phyloP scores from a whole-genome alignment of 37 sponge, comb jelly and placozoan species.

The Tethya wilhelma region DNA sequence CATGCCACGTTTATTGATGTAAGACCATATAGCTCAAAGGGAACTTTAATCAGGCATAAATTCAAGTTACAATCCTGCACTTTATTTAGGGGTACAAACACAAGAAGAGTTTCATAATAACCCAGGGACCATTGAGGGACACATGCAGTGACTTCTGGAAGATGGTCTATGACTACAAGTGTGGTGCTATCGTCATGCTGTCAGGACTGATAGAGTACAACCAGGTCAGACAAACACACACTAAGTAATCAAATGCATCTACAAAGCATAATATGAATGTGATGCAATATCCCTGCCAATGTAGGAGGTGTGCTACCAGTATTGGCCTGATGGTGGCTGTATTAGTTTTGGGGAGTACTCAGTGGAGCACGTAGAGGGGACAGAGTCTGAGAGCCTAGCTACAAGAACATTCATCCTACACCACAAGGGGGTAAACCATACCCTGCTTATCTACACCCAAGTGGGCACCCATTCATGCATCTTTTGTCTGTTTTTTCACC shows the following conservation, averaged over 20 bases:
- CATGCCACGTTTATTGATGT: conserved; percentile 58
- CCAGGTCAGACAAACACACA: neutral
- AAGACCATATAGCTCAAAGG: conserved; percentile 3
- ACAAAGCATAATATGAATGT: neutral
- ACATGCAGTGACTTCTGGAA: conserved; percentile 57
- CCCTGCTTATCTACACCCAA: neutral
- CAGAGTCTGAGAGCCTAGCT: neutral
- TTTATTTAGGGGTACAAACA: conserved; percentile 51
- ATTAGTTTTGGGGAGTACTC: neutral
- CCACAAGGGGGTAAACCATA: neutral
- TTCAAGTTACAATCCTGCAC: neutral
- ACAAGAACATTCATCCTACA: neutral
- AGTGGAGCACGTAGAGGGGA: conserved; percentile 17
- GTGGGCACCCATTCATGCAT: neutral
- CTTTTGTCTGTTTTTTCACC: neutral
- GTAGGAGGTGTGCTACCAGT: conserved; percentile 29
- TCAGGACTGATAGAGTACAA: conserved; percentile 10
- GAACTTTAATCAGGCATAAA: neutral
- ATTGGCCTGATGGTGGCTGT: conserved; percentile 29
- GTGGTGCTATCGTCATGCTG: conserved; percentile 45
- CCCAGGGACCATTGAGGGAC: conserved; percentile 31
- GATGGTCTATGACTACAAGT: conserved; percentile 48
- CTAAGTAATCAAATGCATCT: neutral
- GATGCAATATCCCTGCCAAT: too few species aligned
- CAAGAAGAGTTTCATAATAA: conserved; percentile 44